A percentile compares a stretch with the other conserved stretches of the same genome.
phyloP scores from a whole-genome alignment of 2,888 invertebrate species.

The Flabesymbios commensalis region DNA sequence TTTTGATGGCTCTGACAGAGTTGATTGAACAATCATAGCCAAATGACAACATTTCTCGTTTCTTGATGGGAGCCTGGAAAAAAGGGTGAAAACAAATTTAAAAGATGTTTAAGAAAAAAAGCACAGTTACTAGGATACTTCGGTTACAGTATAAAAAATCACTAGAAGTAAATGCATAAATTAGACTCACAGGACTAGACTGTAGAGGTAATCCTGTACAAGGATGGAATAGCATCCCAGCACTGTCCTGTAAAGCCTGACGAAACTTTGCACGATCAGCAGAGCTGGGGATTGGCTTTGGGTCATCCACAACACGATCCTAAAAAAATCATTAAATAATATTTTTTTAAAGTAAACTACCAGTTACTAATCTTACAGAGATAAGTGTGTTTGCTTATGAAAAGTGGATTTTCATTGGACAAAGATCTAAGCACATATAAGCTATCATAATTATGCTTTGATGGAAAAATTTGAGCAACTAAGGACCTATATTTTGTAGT shows the following conservation, averaged over 20 bases:
- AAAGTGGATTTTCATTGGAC: too few species aligned
- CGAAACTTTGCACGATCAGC: constrained; percentile 75
- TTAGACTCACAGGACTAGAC: constrained; percentile 74
- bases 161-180: not conserved
- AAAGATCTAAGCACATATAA: too few species aligned
- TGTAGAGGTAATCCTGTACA: constrained; percentile 81
- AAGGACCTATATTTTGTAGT: too few species aligned
- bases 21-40: constrained; percentile 82
- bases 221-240: constrained; percentile 82
- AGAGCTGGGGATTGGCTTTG: constrained; percentile 71
- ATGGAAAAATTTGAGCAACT: too few species aligned
- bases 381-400: too few species aligned
- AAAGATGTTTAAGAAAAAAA: not conserved
- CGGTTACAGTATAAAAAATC: not conserved
- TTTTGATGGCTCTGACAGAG: constrained; percentile 76
- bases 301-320: too few species aligned
- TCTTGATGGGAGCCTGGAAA: constrained; percentile 70
- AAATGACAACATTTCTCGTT: constrained; percentile 76
- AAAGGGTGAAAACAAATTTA: not conserved
- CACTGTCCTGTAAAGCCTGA: constrained; percentile 76
- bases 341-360: too few species aligned
- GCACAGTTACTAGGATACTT: not conserved
- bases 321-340: too few species aligned
- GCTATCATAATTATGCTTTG: too few species aligned
- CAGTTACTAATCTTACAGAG: too few species aligned